phyloP scores from a whole-genome alignment of 1,140 invertebrate species.

The Aphaenogaster floridana region DNA sequence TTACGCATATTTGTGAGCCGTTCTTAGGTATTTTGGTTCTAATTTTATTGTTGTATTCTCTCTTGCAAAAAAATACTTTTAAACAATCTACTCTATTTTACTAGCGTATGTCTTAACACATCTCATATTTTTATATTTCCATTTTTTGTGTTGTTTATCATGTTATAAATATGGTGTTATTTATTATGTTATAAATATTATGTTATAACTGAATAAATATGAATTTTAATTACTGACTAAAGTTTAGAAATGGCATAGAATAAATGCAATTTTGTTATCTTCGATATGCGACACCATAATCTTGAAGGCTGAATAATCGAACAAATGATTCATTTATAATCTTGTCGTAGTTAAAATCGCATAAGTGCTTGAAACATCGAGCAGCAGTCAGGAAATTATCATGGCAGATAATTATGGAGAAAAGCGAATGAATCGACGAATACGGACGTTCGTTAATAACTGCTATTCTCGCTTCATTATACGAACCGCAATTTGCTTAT shows the following conservation, averaged over 20 bases:
- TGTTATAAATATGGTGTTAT: neutral
- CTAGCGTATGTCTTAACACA: too few species aligned
- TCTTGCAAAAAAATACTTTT: neutral
- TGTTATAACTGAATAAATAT: constrained; percentile 3
- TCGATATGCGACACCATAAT: neutral
- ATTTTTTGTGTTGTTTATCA: neutral
- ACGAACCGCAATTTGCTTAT: constrained; percentile 57
- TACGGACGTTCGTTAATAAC: constrained; percentile 64
- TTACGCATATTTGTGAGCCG: neutral
- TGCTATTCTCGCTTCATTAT: constrained; percentile 63
- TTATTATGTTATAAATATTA: neutral
- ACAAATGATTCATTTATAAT: constrained; percentile 16
- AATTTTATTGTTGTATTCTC: neutral
- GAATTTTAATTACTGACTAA: neutral
- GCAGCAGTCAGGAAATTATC: constrained; percentile 61
- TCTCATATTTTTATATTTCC: neutral
- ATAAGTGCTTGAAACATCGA: neutral
- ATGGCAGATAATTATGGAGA: constrained; percentile 62
- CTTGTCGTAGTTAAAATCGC: neutral
- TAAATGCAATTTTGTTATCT: neutral
- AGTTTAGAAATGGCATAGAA: neutral
- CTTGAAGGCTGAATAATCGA: constrained; percentile 6
- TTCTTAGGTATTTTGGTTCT: neutral
- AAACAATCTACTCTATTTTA: neutral
- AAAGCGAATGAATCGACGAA: constrained; percentile 47